Conservation (phyloP, 2,113 vertebrate species). For the Mobula hypostoma region DNA sequence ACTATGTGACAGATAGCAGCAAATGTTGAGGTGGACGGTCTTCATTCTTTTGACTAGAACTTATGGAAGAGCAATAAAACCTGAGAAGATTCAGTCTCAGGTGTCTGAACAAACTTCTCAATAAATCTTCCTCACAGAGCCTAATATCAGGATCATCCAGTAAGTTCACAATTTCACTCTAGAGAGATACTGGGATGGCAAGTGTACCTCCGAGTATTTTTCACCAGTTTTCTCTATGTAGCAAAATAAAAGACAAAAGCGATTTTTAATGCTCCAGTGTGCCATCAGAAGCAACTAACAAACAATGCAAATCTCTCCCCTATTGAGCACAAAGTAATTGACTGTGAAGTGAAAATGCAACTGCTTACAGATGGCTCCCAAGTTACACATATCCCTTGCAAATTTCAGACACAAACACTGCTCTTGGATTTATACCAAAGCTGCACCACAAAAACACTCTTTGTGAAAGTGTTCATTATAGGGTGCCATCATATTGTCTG, state of each 20-base stretch:
- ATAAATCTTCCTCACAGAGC: background rate
- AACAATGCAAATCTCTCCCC: background rate
- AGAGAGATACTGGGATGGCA: background rate
- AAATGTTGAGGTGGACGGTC: too few species aligned
- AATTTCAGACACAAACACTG: background rate
- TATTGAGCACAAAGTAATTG: background rate
- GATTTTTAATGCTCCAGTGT: background rate
- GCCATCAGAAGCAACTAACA: background rate
- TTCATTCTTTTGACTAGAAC: too few species aligned
- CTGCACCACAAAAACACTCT: background rate
- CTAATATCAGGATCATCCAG: background rate
- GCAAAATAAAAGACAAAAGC: background rate
- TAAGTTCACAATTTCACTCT: background rate
- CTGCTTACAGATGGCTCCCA: background rate
- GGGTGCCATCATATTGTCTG: background rate
- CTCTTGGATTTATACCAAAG: background rate
- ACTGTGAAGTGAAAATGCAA: background rate
- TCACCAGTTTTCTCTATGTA: background rate
- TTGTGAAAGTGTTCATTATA: background rate
- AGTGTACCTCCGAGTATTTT: background rate
- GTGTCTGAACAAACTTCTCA: background rate
- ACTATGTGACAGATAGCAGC: too few species aligned
- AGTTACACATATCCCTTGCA: constrained; percentile 5
- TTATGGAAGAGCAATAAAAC: background rate
- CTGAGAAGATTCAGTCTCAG: background rate